Evolutionary conservation across 2,888 invertebrate genomes (phyloP).

Genomic region (Geophilus truncorum): DNA sequence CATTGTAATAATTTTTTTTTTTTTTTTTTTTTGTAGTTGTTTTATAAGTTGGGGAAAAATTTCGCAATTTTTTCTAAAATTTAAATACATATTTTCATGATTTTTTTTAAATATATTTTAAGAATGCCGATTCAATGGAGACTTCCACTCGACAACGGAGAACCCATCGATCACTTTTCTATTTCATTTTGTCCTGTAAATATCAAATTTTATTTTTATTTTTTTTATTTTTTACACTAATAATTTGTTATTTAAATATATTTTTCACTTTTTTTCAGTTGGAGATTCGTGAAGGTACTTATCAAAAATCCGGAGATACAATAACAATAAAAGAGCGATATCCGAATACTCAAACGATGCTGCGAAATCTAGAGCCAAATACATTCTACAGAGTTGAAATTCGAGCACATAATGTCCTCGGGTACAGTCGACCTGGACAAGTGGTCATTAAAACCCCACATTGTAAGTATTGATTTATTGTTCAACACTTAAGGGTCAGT

Average conservation of each 20-base stretch:
- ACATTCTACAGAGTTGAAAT: conserved; percentile 79
- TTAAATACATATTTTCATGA: no score
- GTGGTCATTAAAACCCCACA: conserved; percentile 77
- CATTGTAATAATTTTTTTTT: no score
- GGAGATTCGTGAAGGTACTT: neutral
- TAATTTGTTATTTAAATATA: neutral
- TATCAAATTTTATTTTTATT: no score
- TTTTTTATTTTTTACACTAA: neutral
- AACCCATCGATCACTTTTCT: conserved; percentile 75
- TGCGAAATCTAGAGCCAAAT: conserved; percentile 66
- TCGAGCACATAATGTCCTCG: conserved; percentile 78
- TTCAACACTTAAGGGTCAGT: no score
- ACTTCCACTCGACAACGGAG: conserved; percentile 81
- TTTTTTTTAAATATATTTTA: no score
- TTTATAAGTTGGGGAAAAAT: no score
- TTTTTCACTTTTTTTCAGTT: neutral
- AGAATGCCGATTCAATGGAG: conserved; percentile 70
- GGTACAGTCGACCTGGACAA: conserved; percentile 70
- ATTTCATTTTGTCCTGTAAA: conserved; percentile 75
- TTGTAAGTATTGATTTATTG: conserved; percentile 65
- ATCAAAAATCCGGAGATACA: neutral
- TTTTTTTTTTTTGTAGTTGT: neutral
- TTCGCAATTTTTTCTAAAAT: no score
- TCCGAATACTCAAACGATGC: conserved; percentile 45
- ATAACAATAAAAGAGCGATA: conserved; percentile 30